Percentiles rank a stretch among this genome's conserved stretches.
These are phyloP conservation scores for Eupithecia insigniata DNA, from an alignment of 2,888 invertebrate species.

Conservation along the genomic window DNA sequence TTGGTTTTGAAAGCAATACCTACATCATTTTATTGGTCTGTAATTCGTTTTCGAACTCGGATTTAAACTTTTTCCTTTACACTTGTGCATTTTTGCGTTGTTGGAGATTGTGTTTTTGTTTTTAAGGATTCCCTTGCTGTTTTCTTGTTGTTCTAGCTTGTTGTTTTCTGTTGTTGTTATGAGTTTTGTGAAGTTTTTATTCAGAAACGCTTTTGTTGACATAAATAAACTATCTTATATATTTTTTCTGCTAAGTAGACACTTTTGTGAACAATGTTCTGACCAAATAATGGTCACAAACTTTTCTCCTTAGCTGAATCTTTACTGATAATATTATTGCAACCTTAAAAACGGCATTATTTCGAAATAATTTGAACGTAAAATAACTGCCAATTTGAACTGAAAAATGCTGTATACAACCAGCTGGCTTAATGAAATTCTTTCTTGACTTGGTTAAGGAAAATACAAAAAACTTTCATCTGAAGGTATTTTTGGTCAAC, in stretches of 20 bases:
- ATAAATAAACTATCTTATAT: no score
- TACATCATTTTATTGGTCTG: no score
- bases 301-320: background rate
- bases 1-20: no score
- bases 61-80: no score
- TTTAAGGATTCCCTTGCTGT: no score
- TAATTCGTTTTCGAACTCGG: no score
- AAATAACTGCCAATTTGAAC: background rate
- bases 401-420: background rate
- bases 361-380: background rate
- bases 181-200: background rate
- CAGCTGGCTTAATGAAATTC: background rate
- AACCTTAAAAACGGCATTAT: background rate
- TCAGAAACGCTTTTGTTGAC: background rate
- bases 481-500: background rate
- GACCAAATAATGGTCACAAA: no score
- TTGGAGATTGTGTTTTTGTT: no score
- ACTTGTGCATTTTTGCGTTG: no score
- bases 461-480: background rate
- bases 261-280: no score
- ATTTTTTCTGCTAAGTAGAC: no score
- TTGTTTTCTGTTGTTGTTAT: background rate
- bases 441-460: background rate
- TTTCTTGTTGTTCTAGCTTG: background rate
- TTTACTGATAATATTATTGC: background rate